These are phyloP conservation scores for Myrmecobius fasciatus DNA, from an alignment of 2,113 vertebrate genomes.

Conservation along the genomic window DNA sequence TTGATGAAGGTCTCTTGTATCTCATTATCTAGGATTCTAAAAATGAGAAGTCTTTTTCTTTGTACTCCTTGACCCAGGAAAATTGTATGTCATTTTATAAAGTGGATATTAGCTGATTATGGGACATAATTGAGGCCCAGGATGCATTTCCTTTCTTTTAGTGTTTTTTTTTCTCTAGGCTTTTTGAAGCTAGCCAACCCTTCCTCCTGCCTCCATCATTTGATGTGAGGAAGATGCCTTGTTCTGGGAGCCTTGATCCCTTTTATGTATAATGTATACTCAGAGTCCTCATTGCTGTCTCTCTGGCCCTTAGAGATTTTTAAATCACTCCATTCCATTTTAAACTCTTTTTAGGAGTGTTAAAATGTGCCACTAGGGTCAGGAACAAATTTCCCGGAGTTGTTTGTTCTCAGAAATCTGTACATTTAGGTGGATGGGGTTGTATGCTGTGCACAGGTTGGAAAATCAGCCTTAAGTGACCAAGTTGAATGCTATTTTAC, in stretches of 20 bases:
- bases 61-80: background rate
- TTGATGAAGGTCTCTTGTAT: background rate
- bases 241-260: constrained; percentile 58
- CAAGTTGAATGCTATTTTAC: constrained; percentile 56
- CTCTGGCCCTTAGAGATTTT: constrained; percentile 71
- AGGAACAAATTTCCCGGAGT: constrained; percentile 65
- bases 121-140: background rate
- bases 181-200: constrained; percentile 53
- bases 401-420: constrained; percentile 59
- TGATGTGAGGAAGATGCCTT: constrained; percentile 68
- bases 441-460: background rate
- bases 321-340: constrained; percentile 70
- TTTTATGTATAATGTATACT: constrained; percentile 71
- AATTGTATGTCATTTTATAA: constrained; percentile 20
- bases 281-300: constrained; percentile 68
- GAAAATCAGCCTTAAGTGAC: constrained; percentile 53
- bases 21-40: background rate
- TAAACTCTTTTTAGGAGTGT: constrained; percentile 70
- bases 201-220: constrained; percentile 65
- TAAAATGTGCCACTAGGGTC: constrained; percentile 57
- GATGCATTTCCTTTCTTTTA: constrained; percentile 49
- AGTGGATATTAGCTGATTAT: background rate
- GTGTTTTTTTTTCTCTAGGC: constrained; percentile 47
- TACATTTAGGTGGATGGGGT: constrained; percentile 39
- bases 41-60: background rate